These are phyloP conservation scores for Phoebastria nigripes DNA, from an alignment of 2,797 vertebrate species.

Conservation along the genomic window DNA sequence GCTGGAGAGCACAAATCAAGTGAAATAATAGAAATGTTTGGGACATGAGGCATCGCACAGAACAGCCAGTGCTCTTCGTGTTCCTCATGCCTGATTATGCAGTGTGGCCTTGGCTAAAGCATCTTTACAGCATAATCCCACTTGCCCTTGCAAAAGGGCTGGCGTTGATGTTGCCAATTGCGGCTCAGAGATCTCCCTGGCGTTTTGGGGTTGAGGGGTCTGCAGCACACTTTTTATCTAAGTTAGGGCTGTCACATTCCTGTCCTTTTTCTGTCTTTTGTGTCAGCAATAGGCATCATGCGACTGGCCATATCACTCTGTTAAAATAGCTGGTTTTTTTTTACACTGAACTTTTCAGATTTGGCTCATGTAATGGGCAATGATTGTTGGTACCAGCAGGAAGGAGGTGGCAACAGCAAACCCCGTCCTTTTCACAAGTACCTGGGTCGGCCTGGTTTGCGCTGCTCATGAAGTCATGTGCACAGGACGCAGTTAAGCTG, in stretches of 20 bases:
- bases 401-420: neutral
- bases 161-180: fast-evolving
- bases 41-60: neutral
- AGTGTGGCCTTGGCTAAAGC: neutral
- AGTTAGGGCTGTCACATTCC: neutral
- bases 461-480: neutral
- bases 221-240: neutral
- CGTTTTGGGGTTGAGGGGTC: neutral
- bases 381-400: neutral
- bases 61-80: neutral
- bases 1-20: neutral
- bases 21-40: neutral
- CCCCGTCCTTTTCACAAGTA: neutral
- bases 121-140: neutral
- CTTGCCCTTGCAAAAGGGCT: neutral
- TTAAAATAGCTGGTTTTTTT: neutral
- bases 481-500: neutral
- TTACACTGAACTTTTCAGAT: neutral
- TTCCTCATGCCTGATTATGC: neutral
- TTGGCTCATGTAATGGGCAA: neutral
- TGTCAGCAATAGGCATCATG: neutral
- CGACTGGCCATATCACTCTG: fast-evolving
- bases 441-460: neutral
- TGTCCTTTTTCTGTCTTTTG: neutral
- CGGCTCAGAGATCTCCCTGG: neutral